Percentiles rank a stretch among this genome's conserved stretches.
Evolutionary conservation across 2,797 vertebrate species (phyloP).

Genomic region (Scolopax bukidnonensis): DNA sequence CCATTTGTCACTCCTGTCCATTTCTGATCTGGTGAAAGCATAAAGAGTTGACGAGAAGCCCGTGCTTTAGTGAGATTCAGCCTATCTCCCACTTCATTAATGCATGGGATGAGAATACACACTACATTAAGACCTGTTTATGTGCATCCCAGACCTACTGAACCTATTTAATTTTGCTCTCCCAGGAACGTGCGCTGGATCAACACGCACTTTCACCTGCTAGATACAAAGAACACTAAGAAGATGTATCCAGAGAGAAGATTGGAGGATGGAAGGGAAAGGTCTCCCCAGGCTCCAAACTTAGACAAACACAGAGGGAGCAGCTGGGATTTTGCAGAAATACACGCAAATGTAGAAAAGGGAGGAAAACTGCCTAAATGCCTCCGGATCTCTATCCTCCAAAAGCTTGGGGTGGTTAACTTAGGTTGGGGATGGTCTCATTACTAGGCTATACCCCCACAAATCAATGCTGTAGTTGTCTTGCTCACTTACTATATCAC

Average conservation of each 20-base stretch:
- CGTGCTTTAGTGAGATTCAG: not conserved
- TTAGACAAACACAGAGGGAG: not conserved
- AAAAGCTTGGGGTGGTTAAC: not conserved
- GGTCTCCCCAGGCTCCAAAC: not conserved
- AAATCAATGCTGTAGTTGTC: not conserved
- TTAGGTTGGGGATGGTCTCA: not conserved
- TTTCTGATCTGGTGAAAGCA: not conserved
- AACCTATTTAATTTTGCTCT: slow-evolving; percentile 51
- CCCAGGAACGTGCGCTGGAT: not conserved
- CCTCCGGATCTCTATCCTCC: not conserved
- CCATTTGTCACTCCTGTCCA: not conserved
- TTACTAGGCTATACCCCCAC: not conserved
- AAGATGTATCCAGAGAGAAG: not conserved
- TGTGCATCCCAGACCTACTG: not conserved
- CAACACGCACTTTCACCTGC: not conserved
- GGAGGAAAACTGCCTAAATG: not conserved
- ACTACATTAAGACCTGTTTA: slow-evolving; percentile 46
- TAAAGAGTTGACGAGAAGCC: not conserved
- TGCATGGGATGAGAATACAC: not conserved
- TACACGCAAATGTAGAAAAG: not conserved
- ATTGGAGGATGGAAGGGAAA: not conserved
- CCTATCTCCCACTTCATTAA: slow-evolving; percentile 18
- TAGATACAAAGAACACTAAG: not conserved
- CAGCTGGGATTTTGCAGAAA: not conserved
- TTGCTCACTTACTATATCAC: not conserved